These are phyloP conservation scores for Heteronetta atricapilla DNA, from an alignment of 2,113 vertebrate species.

Conservation along the genomic window DNA sequence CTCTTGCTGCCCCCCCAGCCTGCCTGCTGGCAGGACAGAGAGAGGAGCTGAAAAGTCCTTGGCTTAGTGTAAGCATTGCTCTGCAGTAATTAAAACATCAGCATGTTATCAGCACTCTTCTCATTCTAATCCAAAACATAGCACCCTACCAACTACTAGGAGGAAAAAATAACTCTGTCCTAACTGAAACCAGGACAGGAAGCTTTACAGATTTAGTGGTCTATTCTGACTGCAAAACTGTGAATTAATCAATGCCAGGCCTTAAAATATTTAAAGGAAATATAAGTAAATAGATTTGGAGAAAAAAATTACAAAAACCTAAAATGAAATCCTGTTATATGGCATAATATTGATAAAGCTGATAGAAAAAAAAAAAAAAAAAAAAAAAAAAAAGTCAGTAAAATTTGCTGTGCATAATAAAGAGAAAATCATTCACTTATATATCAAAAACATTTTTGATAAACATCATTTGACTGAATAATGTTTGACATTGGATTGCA, in stretches of 20 bases:
- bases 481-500: not conserved
- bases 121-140: too few species aligned
- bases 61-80: too few species aligned
- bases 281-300: not conserved
- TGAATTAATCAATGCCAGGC: not conserved
- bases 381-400: not conserved
- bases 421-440: not conserved
- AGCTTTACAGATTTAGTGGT: not conserved
- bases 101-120: too few species aligned
- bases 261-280: not conserved
- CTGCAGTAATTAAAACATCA: too few species aligned
- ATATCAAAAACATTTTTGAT: not conserved
- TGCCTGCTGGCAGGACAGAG: too few species aligned
- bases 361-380: not conserved
- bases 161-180: too few species aligned
- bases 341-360: not conserved
- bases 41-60: too few species aligned
- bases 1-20: too few species aligned
- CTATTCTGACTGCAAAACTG: not conserved
- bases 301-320: not conserved
- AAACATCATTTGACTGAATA: not conserved
- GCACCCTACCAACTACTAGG: too few species aligned
- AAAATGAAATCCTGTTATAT: not conserved
- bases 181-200: too few species aligned
- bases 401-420: not conserved